These are phyloP conservation scores for Charanyca ferruginea DNA, from an alignment of 2,888 invertebrate species.

Conservation along the genomic window DNA sequence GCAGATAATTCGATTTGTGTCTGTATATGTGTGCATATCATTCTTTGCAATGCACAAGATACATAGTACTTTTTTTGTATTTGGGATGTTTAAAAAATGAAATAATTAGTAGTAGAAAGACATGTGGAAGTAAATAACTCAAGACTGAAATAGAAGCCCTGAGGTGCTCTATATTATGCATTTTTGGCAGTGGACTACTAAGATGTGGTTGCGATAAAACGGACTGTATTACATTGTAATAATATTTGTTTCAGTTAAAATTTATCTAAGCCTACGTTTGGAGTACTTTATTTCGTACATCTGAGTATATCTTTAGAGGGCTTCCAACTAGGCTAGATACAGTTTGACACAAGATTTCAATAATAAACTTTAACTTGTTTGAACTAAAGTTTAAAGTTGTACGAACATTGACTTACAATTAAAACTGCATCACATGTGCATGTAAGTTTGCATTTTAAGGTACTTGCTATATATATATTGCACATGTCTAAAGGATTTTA, in stretches of 20 bases:
- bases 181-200: neutral
- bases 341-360: neutral
- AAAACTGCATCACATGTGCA: too few relatives aligned
- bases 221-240: neutral
- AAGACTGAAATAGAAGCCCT: slow-evolving; percentile 35
- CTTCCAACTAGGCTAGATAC: neutral
- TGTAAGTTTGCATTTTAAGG: neutral
- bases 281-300: too few relatives aligned
- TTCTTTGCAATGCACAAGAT: too few relatives aligned
- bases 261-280: slow-evolving; percentile 5
- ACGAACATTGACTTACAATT: neutral
- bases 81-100: neutral
- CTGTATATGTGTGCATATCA: too few relatives aligned
- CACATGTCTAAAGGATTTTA: too few relatives aligned
- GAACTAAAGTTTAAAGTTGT: neutral
- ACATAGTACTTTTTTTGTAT: too few relatives aligned
- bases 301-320: neutral
- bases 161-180: slow-evolving; percentile 20
- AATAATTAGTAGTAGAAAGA: slow-evolving; percentile 1
- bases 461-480: too few relatives aligned
- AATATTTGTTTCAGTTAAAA: slow-evolving; percentile 3
- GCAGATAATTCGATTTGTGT: too few relatives aligned
- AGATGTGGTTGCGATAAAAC: neutral
- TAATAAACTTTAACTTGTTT: neutral
- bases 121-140: slow-evolving; percentile 4